Percentiles rank a stretch among this genome's conserved stretches.
Evolutionary conservation across 2,797 vertebrate species (phyloP).

Genomic region (Coreius guichenoti): DNA sequence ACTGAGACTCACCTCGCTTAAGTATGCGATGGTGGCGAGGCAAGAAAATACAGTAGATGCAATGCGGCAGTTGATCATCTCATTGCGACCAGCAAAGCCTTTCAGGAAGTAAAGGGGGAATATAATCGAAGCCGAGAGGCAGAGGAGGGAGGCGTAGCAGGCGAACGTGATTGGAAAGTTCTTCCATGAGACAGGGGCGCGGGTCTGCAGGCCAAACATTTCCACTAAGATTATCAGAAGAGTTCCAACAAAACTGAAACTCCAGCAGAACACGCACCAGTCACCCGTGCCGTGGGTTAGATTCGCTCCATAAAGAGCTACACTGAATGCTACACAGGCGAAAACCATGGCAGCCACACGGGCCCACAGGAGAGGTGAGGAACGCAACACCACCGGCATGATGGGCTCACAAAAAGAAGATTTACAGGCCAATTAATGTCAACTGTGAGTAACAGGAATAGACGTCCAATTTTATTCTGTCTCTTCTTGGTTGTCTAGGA

Average conservation of each 20-base stretch:
- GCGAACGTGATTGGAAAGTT: conserved; percentile 93
- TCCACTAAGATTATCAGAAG: conserved; percentile 86
- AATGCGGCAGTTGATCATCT: conserved; percentile 73
- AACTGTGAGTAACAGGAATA: conserved; percentile 2
- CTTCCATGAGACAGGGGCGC: conserved; percentile 87
- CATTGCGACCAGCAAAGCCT: conserved; percentile 14
- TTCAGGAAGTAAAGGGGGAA: conserved; percentile 85
- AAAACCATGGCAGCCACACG: conserved; percentile 82
- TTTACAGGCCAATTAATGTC: conserved; percentile 21
- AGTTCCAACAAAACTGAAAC: conserved; percentile 86
- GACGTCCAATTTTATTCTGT: neutral
- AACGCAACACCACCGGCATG: conserved; percentile 75
- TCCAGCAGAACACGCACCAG: conserved; percentile 93
- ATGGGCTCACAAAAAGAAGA: conserved; percentile 38
- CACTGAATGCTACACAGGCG: conserved; percentile 86
- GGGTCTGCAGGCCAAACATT: conserved; percentile 81
- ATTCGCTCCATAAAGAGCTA: conserved; percentile 76
- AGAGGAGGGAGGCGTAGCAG: conserved; percentile 87
- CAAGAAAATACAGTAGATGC: conserved; percentile 84
- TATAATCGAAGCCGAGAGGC: conserved; percentile 88
- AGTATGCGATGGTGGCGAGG: conserved; percentile 85
- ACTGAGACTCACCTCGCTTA: conserved; percentile 86
- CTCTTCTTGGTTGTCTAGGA: conserved; percentile 23
- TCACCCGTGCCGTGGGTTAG: conserved; percentile 71
- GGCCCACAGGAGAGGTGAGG: conserved; percentile 82